Evolutionary conservation across 1,140 invertebrate species (phyloP), one percentile per base, ranked within the genome.

Genomic region (Diploscapter pachys): DNA sequence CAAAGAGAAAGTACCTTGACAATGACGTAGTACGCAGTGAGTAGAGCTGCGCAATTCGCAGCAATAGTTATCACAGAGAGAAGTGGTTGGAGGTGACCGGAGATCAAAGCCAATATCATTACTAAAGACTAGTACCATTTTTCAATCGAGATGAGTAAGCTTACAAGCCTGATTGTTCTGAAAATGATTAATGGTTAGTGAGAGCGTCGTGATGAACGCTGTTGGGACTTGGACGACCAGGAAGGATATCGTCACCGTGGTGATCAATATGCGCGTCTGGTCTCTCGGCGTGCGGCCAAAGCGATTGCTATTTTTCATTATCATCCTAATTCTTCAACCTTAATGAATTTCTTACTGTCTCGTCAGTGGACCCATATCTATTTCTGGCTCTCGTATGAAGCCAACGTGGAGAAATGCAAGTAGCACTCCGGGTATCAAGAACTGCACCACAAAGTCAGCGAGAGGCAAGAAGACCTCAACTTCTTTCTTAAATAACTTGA

Each of bases 1-100:
- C n/a, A 13, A 48, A 64, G 50, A 13, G 11, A 1, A 53, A 54
- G 48, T 53, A 74, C 73, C 72, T 84, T 84, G 3, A 84, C 82
- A 72, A 84, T 84, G 31, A 84, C 84, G 77, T 84, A 84, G 56
- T 86, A 84, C 1, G 85, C 83, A 68, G 84, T 86, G 62, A 84
- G 61, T 50, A 84, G 72, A 59, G 82, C 81, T 11, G 79, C 80
- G 61, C 81, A 81, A 64, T 84, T 84, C 5, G 83, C 83, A 56
- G 82, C 67, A 49, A 84, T 84, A 48, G 81, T 82, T 13, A 75
- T 74, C 63, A 85, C 78, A 54, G 76, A 80, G 8, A 84, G 68
- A 9, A 80, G 49, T 53, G 71, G 73, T 63, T 80, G 79, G 3
- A 79, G 53, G 70, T 77, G 65, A 50, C 71, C 79, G 57, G 72